Percentiles rank a stretch among this genome's conserved stretches.
Conservation (phyloP, 92 coral and sea anemone genomes). For the Micromussa lordhowensis region DNA sequence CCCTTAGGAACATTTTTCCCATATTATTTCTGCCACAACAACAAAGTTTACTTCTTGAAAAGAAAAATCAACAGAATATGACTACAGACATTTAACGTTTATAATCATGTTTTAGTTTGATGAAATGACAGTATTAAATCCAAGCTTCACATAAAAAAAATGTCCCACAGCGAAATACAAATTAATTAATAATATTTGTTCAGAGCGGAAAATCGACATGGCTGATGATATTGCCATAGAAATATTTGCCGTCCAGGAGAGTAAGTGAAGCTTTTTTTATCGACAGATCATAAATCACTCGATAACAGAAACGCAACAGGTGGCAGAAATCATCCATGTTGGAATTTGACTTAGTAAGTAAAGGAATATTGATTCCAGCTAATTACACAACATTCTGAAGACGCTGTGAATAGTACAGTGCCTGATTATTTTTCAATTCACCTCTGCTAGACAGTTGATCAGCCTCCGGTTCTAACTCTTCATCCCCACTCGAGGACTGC, state of each 20-base stretch:
- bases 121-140: neutral
- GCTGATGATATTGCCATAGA: neutral
- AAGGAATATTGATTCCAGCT: neutral
- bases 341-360: neutral
- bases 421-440: conserved; percentile 2
- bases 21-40: neutral
- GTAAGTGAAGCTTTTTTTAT: neutral
- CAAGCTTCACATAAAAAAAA: neutral
- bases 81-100: neutral
- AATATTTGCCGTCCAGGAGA: neutral
- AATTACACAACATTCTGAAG: conserved; percentile 1
- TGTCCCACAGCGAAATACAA: neutral
- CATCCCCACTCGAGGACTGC: conserved; percentile 79
- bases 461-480: conserved; percentile 86
- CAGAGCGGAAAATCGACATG: neutral
- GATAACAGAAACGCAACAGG: conserved; percentile 26
- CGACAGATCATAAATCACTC: neutral
- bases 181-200: conserved; percentile 39
- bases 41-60: neutral
- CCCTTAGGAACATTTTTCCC: neutral
- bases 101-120: neutral
- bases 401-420: neutral
- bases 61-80: neutral
- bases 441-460: conserved; percentile 83
- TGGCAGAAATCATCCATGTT: conserved; percentile 1